Conservation (phyloP, 1,140 invertebrate species). For the Musca vetustissima region DNA sequence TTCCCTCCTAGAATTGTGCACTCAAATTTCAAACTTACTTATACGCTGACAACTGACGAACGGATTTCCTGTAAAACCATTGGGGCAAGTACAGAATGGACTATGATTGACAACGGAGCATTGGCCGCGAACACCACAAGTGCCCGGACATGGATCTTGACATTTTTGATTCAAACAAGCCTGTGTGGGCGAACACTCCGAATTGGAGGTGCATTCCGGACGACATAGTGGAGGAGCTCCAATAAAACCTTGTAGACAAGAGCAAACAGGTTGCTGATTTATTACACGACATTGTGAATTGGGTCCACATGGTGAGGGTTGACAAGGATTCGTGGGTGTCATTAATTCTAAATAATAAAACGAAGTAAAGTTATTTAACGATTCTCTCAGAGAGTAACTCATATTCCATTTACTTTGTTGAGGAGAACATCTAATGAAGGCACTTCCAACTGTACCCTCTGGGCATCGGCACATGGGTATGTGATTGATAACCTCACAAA, state of each 20-base stretch:
- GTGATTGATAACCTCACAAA: conserved; percentile 76
- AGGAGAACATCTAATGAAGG: conserved; percentile 57
- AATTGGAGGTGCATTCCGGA: conserved; percentile 72
- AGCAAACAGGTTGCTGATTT: conserved; percentile 68
- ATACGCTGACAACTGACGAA: conserved; percentile 66
- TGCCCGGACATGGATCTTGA: conserved; percentile 74
- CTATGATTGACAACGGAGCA: conserved; percentile 82
- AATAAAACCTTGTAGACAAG: conserved; percentile 66
- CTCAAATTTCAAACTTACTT: conserved; percentile 45
- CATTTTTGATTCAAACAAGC: conserved; percentile 73
- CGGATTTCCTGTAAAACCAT: conserved; percentile 76
- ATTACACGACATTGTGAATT: conserved; percentile 74
- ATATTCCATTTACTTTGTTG: conserved; percentile 57
- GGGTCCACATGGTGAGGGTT: conserved; percentile 76
- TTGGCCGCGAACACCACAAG: conserved; percentile 72
- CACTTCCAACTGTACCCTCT: conserved; percentile 75
- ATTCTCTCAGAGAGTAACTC: conserved; percentile 55
- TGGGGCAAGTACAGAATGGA: conserved; percentile 76
- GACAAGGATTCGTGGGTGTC: conserved; percentile 63
- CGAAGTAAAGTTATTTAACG: conserved; percentile 47
- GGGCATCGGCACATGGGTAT: conserved; percentile 75
- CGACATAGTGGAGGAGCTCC: conserved; percentile 71
- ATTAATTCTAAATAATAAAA: conserved; percentile 56
- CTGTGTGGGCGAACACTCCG: conserved; percentile 67
- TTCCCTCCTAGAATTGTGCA: not conserved